These are phyloP conservation scores for Chironomus tentans DNA, from an alignment of 2,888 invertebrate genomes.

Conservation along the genomic window DNA sequence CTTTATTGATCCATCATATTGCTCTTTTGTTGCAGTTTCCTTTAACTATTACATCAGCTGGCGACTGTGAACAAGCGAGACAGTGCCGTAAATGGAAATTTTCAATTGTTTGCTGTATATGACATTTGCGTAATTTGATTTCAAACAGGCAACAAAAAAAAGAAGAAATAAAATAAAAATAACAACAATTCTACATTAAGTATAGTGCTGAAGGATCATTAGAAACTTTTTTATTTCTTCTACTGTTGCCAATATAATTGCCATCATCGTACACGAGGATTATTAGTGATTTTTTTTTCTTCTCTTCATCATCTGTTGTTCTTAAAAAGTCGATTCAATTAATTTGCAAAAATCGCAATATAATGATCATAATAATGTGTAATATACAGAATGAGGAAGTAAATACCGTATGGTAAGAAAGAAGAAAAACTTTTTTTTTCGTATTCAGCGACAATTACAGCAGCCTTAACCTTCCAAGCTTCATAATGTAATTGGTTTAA, in stretches of 20 bases:
- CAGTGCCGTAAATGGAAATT: slow-evolving; percentile 15
- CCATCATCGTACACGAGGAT: neutral
- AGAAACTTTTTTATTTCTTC: neutral
- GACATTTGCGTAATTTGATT: slow-evolving; percentile 26
- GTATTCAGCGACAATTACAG: neutral
- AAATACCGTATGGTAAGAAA: neutral
- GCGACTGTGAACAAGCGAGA: neutral
- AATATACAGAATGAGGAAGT: neutral
- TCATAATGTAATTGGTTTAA: no score
- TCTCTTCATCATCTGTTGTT: neutral
- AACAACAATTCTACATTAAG: neutral
- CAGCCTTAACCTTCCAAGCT: neutral
- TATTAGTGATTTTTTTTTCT: neutral
- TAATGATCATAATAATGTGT: neutral
- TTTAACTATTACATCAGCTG: slow-evolving; percentile 2
- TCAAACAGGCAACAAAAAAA: neutral
- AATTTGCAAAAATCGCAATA: neutral
- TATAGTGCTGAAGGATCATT: neutral
- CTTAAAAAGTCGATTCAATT: neutral
- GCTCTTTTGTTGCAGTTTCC: slow-evolving; percentile 5
- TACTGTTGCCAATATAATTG: no score
- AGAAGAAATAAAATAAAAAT: neutral
- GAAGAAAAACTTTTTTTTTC: neutral
- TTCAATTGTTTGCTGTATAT: slow-evolving; percentile 17
- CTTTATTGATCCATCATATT: slow-evolving; percentile 7